Conservation (phyloP, 2,797 vertebrate species). For the Apogon talboti region DNA sequence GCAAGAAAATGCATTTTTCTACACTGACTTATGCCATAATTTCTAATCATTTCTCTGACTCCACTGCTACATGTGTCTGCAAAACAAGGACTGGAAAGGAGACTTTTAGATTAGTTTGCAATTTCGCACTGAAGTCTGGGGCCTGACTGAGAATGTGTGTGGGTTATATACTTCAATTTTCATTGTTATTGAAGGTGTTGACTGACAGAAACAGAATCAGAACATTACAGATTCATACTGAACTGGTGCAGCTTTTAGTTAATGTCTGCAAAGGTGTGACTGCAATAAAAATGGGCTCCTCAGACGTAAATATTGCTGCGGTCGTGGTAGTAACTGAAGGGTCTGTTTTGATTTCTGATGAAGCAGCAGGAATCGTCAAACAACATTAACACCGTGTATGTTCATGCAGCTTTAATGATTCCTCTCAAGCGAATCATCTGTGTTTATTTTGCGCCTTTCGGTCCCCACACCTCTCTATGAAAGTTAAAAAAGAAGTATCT, state of each 20-base stretch:
- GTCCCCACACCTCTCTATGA: conserved; percentile 12
- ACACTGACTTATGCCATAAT: conserved; percentile 16
- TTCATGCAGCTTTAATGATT: conserved; percentile 5
- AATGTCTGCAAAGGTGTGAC: conserved; percentile 21
- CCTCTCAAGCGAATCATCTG: conserved; percentile 24
- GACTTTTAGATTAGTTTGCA: not conserved
- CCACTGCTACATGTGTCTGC: not conserved
- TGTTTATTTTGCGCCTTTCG: conserved; percentile 25
- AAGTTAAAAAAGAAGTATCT: conserved; percentile 16
- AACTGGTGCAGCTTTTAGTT: conserved; percentile 20
- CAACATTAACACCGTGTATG: not conserved
- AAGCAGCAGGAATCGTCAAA: conserved; percentile 13
- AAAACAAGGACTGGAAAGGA: not conserved
- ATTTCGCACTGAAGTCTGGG: not conserved
- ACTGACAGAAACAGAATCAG: conserved; percentile 15
- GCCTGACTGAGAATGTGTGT: not conserved
- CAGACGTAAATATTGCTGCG: conserved; percentile 1
- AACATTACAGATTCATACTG: conserved; percentile 22
- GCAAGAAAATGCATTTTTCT: conserved; percentile 9
- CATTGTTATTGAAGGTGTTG: conserved; percentile 52
- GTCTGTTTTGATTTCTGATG: conserved; percentile 25
- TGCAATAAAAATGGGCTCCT: conserved; percentile 6
- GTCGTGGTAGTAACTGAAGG: not conserved
- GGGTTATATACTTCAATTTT: conserved; percentile 42
- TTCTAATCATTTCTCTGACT: not conserved